Evolutionary conservation across 2,113 vertebrate species (phyloP).

Genomic region (Dasyornis broadbenti): DNA sequence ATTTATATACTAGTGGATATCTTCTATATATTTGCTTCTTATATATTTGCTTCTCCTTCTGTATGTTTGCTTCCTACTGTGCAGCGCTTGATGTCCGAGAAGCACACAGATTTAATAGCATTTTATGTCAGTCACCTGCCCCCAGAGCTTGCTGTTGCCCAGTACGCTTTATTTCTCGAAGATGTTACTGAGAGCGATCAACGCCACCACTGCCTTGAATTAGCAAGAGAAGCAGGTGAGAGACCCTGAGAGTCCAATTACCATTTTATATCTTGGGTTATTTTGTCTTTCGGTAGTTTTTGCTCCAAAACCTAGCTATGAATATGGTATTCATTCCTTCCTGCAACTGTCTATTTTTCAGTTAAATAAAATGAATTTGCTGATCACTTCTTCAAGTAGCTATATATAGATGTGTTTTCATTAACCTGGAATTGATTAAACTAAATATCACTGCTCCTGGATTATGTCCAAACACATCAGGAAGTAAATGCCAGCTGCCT

Average conservation of each 20-base stretch:
- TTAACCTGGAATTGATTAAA: neutral
- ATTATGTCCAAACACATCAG: neutral
- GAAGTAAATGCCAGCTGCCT: neutral
- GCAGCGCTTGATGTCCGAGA: constrained; percentile 84
- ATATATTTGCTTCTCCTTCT: neutral
- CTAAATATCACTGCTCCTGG: neutral
- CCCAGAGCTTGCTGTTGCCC: constrained; percentile 77
- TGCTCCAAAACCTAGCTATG: neutral
- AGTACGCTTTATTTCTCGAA: constrained; percentile 90
- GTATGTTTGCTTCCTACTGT: neutral
- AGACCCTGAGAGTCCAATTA: neutral
- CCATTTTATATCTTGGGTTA: neutral
- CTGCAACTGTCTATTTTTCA: neutral
- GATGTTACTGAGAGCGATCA: constrained; percentile 85
- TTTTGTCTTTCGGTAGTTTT: neutral
- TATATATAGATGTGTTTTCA: neutral
- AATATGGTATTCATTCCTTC: neutral
- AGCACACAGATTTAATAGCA: constrained; percentile 86
- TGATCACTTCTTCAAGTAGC: neutral
- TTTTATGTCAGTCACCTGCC: constrained; percentile 93
- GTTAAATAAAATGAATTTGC: neutral
- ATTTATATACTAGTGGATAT: neutral
- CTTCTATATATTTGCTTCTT: neutral
- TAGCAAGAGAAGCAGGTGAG: constrained; percentile 89
- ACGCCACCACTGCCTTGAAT: constrained; percentile 84